Conservation (phyloP, 2,113 vertebrate species). For the Quiscalus mexicanus region DNA sequence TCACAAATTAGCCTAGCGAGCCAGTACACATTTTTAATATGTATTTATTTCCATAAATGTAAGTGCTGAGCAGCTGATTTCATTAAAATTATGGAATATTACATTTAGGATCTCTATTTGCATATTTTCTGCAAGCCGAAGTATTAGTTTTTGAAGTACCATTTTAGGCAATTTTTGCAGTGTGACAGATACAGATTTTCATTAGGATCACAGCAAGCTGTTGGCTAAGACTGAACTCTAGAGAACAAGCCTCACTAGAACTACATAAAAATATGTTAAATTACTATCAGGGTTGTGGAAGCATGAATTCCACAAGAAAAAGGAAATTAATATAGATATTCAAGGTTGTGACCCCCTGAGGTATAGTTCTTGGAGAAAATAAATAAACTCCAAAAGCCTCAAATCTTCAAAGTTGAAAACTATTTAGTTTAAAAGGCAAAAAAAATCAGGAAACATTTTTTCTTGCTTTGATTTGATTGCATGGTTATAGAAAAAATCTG, state of each 20-base stretch:
- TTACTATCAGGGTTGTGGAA: conserved; percentile 15
- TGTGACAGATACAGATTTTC: conserved; percentile 62
- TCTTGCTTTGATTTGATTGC: background rate
- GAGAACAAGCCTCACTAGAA: conserved; percentile 16
- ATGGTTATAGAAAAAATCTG: background rate
- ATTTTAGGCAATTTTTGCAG: conserved; percentile 66
- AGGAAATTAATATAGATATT: background rate
- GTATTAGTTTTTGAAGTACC: conserved; percentile 67
- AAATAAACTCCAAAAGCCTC: background rate
- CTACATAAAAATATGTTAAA: conserved; percentile 30
- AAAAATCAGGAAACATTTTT: background rate
- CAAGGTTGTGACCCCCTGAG: background rate
- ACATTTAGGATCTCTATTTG: conserved; percentile 58
- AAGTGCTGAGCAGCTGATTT: conserved; percentile 66
- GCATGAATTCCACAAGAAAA: background rate
- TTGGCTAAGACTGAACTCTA: conserved; percentile 34
- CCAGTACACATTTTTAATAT: conserved; percentile 29
- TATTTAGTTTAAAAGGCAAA: background rate
- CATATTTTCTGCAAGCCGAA: conserved; percentile 66
- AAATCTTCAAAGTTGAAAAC: background rate
- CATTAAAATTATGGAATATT: conserved; percentile 66
- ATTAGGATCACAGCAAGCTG: conserved; percentile 38
- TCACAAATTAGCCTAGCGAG: conserved; percentile 20
- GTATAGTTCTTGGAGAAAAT: background rate
- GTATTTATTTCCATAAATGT: conserved; percentile 65